phyloP scores from a whole-genome alignment of 1,140 invertebrate genomes.

The Dinothrombium tinctorium region DNA sequence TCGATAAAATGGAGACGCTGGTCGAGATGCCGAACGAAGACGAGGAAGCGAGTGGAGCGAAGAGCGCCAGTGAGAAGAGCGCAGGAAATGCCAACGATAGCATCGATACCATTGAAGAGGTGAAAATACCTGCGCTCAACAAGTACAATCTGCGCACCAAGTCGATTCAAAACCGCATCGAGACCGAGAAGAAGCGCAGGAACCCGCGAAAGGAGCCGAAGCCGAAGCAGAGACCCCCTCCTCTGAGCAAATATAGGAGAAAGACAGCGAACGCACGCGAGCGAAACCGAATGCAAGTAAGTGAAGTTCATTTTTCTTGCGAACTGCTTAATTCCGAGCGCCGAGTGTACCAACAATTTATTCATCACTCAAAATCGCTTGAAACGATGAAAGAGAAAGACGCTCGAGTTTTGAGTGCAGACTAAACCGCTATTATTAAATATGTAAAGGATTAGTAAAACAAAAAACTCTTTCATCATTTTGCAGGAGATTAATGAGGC shows the following conservation, averaged over 20 bases:
- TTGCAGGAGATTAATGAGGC: slow-evolving; percentile 50
- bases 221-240: slow-evolving; percentile 45
- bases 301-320: not conserved
- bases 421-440: not conserved
- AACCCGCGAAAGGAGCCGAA: slow-evolving; percentile 20
- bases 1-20: too few relatives aligned
- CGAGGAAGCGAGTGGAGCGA: too few relatives aligned
- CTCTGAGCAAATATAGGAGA: slow-evolving; percentile 62
- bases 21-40: too few relatives aligned
- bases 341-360: too few relatives aligned
- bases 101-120: too few relatives aligned
- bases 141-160: slow-evolving; percentile 28
- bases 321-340: too few relatives aligned
- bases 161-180: slow-evolving; percentile 27
- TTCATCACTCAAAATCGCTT: not conserved
- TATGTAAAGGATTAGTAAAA: not conserved
- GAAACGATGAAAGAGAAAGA: not conserved
- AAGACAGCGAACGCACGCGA: slow-evolving; percentile 72
- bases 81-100: too few relatives aligned
- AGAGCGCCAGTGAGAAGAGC: too few relatives aligned
- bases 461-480: not conserved
- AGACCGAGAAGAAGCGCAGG: slow-evolving; percentile 22
- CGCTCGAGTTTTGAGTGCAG: not conserved
- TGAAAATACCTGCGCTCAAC: slow-evolving; percentile 1
- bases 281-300: slow-evolving; percentile 42